Evolutionary conservation across 2,113 vertebrate genomes (phyloP), one percentile per base, ranked within the genome.

Genomic region (Symphodus melops): DNA sequence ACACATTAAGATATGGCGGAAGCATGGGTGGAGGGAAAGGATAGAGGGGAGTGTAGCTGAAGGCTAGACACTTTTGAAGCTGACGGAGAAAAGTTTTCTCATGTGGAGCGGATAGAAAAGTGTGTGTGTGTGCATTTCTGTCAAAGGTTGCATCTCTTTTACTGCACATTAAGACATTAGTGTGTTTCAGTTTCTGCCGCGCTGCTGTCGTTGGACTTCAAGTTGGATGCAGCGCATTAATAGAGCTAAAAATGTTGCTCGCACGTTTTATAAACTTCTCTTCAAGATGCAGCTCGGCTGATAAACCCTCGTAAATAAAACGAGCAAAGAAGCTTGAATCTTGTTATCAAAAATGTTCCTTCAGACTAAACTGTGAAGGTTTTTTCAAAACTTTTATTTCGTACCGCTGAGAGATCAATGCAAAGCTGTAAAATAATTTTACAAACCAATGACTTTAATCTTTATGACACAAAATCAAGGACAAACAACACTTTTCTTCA

Each of bases 1-100:
- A 81, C 85, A 85, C 88, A 91, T 92, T 94, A 92, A 92, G 88
- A 90, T 76, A 81, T 68, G 84, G n/a, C n/a, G n/a, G n/a, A n/a
- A n/a, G n/a, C n/a, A n/a, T n/a, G n/a, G n/a, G 86, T 82, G 86
- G 72, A 78, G 68, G 82, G 82, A 84, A 75, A 68, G 67, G 39
- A 63, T 41, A 55, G 72, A 79, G 75, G 74, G 75, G 85, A 81
- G 81, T 82, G 64, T 76, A 72, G 82, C 91, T 89, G 72, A 75
- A 63, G 85, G 89, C 82, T 65, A 75, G 77, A 85, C 66, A 85
- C 72, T 92, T 81, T 79, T 72, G 80, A 82, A 82, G 81, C 81
- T 72, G 82, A 73, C 39, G 54, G 66, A 82, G 82, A 69, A 89
- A 86, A 91, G 76, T 86, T 89, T 87, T 73, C 58, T 13, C 57